Evolutionary conservation across 2,113 vertebrate species (phyloP).

Genomic region (Murina feae): DNA sequence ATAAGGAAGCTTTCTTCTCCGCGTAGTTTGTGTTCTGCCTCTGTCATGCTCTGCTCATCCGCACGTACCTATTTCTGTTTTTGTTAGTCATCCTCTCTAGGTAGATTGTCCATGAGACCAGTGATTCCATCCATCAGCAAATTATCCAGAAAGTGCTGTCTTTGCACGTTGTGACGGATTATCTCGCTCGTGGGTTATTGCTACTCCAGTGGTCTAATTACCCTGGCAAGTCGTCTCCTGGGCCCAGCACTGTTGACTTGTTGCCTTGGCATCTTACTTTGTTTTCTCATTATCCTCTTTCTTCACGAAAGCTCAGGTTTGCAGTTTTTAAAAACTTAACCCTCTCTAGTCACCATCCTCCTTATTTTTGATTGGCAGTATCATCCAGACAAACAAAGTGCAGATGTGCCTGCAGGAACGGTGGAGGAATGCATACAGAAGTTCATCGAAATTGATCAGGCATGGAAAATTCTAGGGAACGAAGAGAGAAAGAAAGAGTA

Average conservation of each 20-base stretch:
- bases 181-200: conserved; percentile 75
- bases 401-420: conserved; percentile 80
- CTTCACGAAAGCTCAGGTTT: conserved; percentile 38
- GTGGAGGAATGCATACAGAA: conserved; percentile 80
- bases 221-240: conserved; percentile 81
- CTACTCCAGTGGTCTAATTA: conserved; percentile 80
- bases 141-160: conserved; percentile 90
- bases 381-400: conserved; percentile 89
- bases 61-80: conserved; percentile 81
- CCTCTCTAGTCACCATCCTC: neutral
- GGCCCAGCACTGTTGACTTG: conserved; percentile 58
- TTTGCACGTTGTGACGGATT: conserved; percentile 78
- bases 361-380: conserved; percentile 83
- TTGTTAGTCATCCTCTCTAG: conserved; percentile 83
- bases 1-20: neutral
- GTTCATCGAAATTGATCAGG: conserved; percentile 90
- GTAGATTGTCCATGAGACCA: conserved; percentile 91
- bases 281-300: conserved; percentile 63
- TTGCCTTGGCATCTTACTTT: conserved; percentile 70
- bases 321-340: conserved; percentile 41
- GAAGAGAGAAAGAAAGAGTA: conserved; percentile 88
- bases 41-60: neutral
- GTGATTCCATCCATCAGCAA: conserved; percentile 88
- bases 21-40: neutral
- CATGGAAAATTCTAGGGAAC: conserved; percentile 91